A percentile compares a stretch with the other conserved stretches of the same genome.
phyloP scores from a whole-genome alignment of 2,113 vertebrate species.

The Aix galericulata region DNA sequence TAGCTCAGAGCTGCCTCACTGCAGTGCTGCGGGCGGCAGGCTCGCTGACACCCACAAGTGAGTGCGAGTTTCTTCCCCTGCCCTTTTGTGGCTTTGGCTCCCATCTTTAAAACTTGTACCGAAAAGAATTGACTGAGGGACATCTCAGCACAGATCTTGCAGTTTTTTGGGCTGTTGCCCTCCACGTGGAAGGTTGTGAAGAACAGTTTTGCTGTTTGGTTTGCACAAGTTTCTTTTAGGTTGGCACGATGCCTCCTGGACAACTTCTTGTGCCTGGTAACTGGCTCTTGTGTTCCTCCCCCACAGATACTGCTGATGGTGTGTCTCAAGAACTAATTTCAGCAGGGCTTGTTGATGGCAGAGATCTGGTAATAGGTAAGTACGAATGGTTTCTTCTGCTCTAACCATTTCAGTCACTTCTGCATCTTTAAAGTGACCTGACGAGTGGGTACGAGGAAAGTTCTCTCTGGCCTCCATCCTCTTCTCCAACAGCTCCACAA shows the following conservation, averaged over 20 bases:
- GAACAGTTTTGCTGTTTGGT: not conserved
- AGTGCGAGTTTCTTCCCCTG: not conserved
- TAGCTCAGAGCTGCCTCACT: not conserved
- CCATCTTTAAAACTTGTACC: not conserved
- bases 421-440: not conserved
- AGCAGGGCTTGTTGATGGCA: conserved; percentile 95
- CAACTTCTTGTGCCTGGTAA: not conserved
- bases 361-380: conserved; percentile 96
- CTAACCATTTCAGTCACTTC: not conserved
- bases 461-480: not conserved
- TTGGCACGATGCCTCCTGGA: not conserved
- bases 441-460: not conserved
- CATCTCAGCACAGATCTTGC: not conserved
- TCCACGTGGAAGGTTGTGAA: not conserved
- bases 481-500: not conserved
- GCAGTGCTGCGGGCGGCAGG: not conserved
- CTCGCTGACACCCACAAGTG: not conserved
- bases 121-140: not conserved
- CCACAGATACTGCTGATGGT: conserved; percentile 94
- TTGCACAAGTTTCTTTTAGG: not conserved
- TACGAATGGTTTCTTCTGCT: not conserved
- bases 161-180: not conserved
- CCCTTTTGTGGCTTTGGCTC: not conserved
- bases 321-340: conserved; percentile 98
- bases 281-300: conserved; percentile 22